A percentile compares a stretch with the other conserved stretches of the same genome.
phyloP scores from a whole-genome alignment of 2,113 vertebrate genomes.

The Erythrolamprus reginae region DNA sequence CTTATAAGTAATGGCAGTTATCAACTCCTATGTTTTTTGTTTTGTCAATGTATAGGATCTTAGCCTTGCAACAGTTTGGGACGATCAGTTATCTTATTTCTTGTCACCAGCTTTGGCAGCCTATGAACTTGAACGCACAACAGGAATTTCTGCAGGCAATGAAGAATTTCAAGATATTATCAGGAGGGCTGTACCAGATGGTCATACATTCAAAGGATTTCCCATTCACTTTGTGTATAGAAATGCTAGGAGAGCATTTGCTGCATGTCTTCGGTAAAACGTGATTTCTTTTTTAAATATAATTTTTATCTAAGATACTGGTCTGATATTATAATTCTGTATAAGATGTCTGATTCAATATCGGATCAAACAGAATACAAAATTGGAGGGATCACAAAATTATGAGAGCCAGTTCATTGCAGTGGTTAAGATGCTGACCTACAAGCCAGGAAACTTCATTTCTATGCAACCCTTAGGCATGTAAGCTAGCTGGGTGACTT shows the following conservation, averaged over 20 bases:
- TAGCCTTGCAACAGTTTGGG: conserved; percentile 86
- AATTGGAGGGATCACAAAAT: background rate
- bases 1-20: background rate
- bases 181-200: conserved; percentile 88
- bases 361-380: background rate
- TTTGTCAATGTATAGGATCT: conserved; percentile 76
- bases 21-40: conserved; percentile 7
- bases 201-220: conserved; percentile 97
- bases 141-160: conserved; percentile 86
- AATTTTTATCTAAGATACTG: background rate
- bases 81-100: conserved; percentile 93
- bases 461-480: background rate
- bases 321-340: background rate
- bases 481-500: background rate
- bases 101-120: conserved; percentile 89
- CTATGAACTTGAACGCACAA: conserved; percentile 90
- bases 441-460: background rate
- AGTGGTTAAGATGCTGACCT: background rate
- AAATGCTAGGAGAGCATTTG: conserved; percentile 88
- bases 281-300: background rate
- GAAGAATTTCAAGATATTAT: conserved; percentile 97
- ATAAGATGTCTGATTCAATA: background rate
- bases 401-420: background rate
- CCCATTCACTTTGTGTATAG: conserved; percentile 92
- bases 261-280: conserved; percentile 85